phyloP scores from a whole-genome alignment of 2,888 invertebrate genomes.

The Scelioninae gen. 2 region DNA sequence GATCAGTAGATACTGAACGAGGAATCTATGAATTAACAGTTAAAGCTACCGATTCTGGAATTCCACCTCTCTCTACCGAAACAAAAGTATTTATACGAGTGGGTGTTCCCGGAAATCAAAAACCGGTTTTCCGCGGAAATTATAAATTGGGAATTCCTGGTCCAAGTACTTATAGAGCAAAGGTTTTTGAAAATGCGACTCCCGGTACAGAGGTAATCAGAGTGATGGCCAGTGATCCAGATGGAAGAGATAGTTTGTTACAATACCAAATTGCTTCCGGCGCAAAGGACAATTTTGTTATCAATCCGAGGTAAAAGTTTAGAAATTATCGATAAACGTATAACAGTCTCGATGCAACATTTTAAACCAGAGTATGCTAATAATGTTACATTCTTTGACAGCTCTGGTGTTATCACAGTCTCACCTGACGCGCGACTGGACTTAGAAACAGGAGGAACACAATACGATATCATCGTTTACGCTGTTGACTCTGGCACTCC shows the following conservation, averaged over 20 bases:
- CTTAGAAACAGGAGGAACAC: conserved; percentile 81
- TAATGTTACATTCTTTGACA: conserved; percentile 65
- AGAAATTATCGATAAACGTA: neutral
- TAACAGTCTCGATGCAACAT: too few species aligned
- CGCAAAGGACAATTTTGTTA: conserved; percentile 86
- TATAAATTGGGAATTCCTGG: conserved; percentile 80
- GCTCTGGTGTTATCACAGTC: conserved; percentile 83
- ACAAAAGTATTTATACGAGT: conserved; percentile 83
- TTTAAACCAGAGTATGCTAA: neutral
- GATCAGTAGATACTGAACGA: conserved; percentile 85
- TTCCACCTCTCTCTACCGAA: conserved; percentile 81
- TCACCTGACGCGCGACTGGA: conserved; percentile 85
- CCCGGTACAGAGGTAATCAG: conserved; percentile 83
- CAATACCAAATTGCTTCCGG: conserved; percentile 84
- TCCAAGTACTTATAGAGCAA: conserved; percentile 84
- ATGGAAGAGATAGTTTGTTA: conserved; percentile 83
- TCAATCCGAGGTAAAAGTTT: conserved; percentile 80
- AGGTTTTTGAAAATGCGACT: conserved; percentile 82
- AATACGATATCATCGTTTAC: conserved; percentile 83
- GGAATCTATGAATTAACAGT: conserved; percentile 84
- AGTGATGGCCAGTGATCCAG: conserved; percentile 86
- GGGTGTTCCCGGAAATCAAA: conserved; percentile 86
- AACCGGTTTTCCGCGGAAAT: conserved; percentile 87
- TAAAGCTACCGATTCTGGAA: conserved; percentile 84
- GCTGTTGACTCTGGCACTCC: conserved; percentile 86